These are phyloP conservation scores for Biston stratarius DNA, from an alignment of 2,888 invertebrate genomes.

Conservation along the genomic window DNA sequence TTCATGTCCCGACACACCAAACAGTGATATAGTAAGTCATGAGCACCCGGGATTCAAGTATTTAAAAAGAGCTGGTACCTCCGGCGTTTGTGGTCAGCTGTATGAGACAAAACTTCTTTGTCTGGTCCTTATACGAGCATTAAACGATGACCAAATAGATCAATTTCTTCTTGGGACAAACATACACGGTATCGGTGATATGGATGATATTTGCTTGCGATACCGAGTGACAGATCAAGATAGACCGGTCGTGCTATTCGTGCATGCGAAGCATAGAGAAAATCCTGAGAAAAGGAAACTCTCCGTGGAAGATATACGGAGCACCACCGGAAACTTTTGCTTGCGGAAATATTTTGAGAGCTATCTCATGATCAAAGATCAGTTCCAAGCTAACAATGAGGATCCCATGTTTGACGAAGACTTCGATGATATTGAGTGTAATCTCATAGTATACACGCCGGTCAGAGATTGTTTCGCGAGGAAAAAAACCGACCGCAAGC, in stretches of 20 bases:
- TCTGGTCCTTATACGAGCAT: constrained; percentile 50
- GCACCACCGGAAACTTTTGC: constrained; percentile 47
- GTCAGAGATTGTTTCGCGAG: constrained; percentile 47
- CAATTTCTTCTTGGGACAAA: constrained; percentile 55
- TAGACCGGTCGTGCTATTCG: constrained; percentile 49
- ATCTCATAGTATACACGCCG: constrained; percentile 56
- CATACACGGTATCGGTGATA: constrained; percentile 55
- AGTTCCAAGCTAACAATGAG: constrained; percentile 43
- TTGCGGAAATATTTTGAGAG: constrained; percentile 56
- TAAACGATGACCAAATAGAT: constrained; percentile 49
- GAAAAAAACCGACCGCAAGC: constrained; percentile 34
- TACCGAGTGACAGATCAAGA: constrained; percentile 42
- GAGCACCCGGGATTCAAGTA: constrained; percentile 14
- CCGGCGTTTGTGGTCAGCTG: constrained; percentile 43
- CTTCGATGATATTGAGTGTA: constrained; percentile 49
- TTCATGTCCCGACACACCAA: neutral
- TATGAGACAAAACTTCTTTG: constrained; percentile 53
- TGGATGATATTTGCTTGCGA: constrained; percentile 57
- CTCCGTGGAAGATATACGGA: constrained; percentile 48
- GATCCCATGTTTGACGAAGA: constrained; percentile 53
- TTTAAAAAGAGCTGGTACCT: constrained; percentile 39
- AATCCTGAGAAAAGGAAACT: constrained; percentile 50
- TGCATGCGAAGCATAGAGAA: constrained; percentile 58
- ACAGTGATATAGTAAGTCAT: neutral
- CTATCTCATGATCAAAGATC: constrained; percentile 53